A percentile compares a stretch with the other conserved stretches of the same genome.
Evolutionary conservation across 2,888 invertebrate genomes (phyloP).

Genomic region (Stomorhina lunata): DNA sequence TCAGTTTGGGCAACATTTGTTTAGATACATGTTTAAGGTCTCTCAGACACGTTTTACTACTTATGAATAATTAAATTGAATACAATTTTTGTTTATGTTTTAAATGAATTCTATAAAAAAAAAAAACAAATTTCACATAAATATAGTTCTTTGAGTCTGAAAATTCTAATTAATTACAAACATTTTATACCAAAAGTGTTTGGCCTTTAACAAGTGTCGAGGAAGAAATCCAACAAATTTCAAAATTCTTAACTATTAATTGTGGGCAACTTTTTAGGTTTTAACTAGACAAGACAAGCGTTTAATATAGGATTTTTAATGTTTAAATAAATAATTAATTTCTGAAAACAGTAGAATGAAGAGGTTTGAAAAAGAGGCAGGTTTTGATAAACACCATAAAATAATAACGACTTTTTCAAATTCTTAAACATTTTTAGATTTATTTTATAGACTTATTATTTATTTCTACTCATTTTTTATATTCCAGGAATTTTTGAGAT

Average conservation of each 20-base stretch:
- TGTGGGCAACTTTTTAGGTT: no score
- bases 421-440: no score
- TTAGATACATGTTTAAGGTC: neutral
- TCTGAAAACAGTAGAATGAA: no score
- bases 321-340: no score
- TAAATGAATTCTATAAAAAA: slow-evolving; percentile 29
- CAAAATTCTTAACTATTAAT: slow-evolving; percentile 12
- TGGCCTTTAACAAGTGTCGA: slow-evolving; percentile 43
- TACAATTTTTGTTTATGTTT: slow-evolving; percentile 51
- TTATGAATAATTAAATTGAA: slow-evolving; percentile 51
- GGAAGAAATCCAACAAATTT: slow-evolving; percentile 44
- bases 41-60: slow-evolving; percentile 38
- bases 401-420: no score
- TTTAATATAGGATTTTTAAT: no score
- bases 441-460: no score
- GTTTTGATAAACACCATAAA: no score
- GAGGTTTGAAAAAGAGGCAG: no score
- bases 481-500: no score
- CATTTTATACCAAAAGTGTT: slow-evolving; percentile 7
- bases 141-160: neutral
- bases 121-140: neutral
- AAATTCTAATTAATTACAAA: slow-evolving; percentile 48
- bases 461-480: no score
- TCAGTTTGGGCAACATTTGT: slow-evolving; percentile 2
- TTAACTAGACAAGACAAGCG: no score